Evolutionary conservation across 2,113 vertebrate genomes (phyloP).

Genomic region (Aldabrachelys gigantea): DNA sequence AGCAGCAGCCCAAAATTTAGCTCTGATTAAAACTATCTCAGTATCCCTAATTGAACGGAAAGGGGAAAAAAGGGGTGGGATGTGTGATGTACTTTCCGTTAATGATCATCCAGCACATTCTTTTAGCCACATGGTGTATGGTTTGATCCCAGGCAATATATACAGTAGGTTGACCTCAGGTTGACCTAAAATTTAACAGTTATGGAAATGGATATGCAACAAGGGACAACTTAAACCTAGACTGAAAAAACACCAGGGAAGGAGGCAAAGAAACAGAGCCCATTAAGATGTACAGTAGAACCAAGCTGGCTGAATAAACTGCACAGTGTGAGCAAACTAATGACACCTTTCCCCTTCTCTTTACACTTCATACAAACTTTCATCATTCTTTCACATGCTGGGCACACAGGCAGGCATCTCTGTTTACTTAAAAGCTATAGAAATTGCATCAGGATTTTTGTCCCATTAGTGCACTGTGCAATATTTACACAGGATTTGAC

Average conservation of each 20-base stretch:
- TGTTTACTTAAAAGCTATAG: neutral
- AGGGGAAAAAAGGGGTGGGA: neutral
- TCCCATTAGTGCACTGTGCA: neutral
- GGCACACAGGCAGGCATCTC: neutral
- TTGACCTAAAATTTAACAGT: slow-evolving; percentile 38
- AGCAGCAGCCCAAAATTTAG: neutral
- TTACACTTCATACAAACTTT: neutral
- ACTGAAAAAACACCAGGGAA: neutral
- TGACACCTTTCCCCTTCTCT: neutral
- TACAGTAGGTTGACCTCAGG: slow-evolving; percentile 13
- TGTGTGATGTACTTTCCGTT: neutral
- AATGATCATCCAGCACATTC: neutral
- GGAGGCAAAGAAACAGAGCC: neutral
- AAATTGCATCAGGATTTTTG: neutral
- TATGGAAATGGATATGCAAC: neutral
- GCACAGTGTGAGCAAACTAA: neutral
- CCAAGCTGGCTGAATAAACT: neutral
- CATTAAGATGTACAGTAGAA: neutral
- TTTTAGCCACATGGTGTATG: slow-evolving; percentile 12
- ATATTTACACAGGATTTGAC: neutral
- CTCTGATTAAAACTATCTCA: neutral
- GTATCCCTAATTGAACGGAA: slow-evolving; percentile 1
- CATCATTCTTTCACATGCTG: fast-evolving
- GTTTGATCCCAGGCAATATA: slow-evolving; percentile 28
- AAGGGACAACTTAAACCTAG: slow-evolving; percentile 36